phyloP scores from a whole-genome alignment of 2,797 vertebrate species.

The Oreonectes daqikongensis region DNA sequence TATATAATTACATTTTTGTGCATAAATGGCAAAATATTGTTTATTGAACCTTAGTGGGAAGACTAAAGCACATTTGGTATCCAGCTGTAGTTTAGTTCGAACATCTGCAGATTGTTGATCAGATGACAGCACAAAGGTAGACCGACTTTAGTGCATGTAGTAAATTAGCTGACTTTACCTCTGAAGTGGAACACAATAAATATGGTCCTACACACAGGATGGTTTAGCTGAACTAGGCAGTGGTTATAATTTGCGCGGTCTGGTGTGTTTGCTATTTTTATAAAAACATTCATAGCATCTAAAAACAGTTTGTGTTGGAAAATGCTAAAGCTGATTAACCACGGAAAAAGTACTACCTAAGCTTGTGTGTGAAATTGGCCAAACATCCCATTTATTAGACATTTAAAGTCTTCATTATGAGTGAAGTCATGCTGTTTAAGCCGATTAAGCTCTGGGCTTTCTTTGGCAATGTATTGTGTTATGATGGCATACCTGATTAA shows the following conservation, averaged over 20 bases:
- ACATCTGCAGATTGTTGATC: conserved; percentile 28
- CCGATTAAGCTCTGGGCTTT: conserved; percentile 52
- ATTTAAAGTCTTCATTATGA: conserved; percentile 66
- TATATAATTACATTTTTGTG: too few species aligned
- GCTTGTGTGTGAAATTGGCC: conserved; percentile 67
- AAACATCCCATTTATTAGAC: conserved; percentile 72
- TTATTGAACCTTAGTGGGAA: too few species aligned
- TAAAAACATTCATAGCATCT: conserved; percentile 9
- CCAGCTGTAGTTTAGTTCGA: conserved; percentile 22
- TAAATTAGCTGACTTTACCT: neutral
- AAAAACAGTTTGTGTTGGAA: conserved; percentile 28
- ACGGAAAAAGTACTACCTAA: conserved; percentile 63
- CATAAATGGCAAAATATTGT: too few species aligned
- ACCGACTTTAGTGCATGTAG: neutral
- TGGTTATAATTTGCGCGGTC: neutral
- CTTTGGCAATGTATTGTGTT: conserved; percentile 53
- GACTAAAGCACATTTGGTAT: conserved; percentile 29
- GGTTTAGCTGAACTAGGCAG: neutral
- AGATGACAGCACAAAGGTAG: conserved; percentile 4
- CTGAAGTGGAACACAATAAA: neutral
- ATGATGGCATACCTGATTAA: conserved; percentile 20
- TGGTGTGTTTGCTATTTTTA: conserved; percentile 5
- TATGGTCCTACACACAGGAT: neutral
- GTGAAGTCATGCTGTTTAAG: conserved; percentile 62
- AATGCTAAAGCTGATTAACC: conserved; percentile 65